Evolutionary conservation across 2,113 vertebrate genomes (phyloP).

Genomic region (Heterochromis multidens): DNA sequence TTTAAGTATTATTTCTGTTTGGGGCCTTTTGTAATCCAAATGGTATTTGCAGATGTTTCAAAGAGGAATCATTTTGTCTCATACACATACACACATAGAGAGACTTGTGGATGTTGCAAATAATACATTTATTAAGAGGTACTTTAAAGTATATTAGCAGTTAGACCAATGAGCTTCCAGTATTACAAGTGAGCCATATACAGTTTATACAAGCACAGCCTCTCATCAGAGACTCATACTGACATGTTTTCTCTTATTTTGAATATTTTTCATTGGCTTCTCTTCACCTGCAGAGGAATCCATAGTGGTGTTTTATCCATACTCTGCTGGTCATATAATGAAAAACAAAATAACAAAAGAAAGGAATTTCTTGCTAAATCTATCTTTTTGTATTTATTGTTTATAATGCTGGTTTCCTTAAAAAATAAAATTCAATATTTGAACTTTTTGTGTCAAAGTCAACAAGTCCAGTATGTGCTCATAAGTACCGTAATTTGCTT

Average conservation of each 20-base stretch:
- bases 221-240: background rate
- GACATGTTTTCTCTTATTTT: background rate
- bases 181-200: background rate
- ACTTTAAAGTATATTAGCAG: slow-evolving; percentile 46
- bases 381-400: background rate
- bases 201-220: background rate
- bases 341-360: background rate
- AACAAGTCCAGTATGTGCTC: background rate
- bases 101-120: slow-evolving; percentile 11
- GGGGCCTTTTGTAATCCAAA: background rate
- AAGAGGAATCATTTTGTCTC: background rate
- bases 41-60: background rate
- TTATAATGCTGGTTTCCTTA: background rate
- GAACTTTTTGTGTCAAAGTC: background rate
- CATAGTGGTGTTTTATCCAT: background rate
- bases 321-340: background rate
- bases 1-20: background rate
- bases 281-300: background rate
- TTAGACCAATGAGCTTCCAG: slow-evolving; percentile 35
- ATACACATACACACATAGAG: background rate
- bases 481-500: background rate
- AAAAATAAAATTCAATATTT: background rate
- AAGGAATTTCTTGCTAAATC: background rate
- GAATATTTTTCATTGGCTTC: background rate
- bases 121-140: slow-evolving; percentile 61